phyloP scores from a whole-genome alignment of 2,797 vertebrate species.

The Lithobates sylvaticus region DNA sequence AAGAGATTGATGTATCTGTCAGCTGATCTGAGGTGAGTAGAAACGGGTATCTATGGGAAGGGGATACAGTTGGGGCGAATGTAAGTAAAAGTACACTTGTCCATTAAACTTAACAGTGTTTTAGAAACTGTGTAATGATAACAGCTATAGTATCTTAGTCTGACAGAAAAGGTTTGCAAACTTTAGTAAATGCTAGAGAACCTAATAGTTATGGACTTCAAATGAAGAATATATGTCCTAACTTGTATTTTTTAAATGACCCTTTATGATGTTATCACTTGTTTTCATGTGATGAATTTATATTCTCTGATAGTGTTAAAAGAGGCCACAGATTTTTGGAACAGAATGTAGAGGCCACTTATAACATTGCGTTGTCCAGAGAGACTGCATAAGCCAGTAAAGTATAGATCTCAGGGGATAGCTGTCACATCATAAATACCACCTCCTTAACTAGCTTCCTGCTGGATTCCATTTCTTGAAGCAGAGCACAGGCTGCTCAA shows the following conservation, averaged over 20 bases:
- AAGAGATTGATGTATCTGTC: too few species aligned
- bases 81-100: too few species aligned
- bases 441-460: slow-evolving; percentile 58
- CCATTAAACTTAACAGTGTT: neutral
- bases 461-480: slow-evolving; percentile 32
- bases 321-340: neutral
- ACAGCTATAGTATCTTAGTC: too few species aligned
- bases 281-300: neutral
- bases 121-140: neutral
- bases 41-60: too few species aligned
- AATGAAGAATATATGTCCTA: too few species aligned
- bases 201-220: too few species aligned
- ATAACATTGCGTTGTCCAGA: slow-evolving; percentile 8
- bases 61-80: too few species aligned
- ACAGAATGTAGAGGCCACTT: slow-evolving; percentile 16
- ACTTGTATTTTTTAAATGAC: too few species aligned
- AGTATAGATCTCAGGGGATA: slow-evolving; percentile 44
- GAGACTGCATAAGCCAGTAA: slow-evolving; percentile 30
- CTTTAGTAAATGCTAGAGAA: neutral
- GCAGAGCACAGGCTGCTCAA: slow-evolving; percentile 27
- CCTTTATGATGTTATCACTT: neutral
- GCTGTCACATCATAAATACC: slow-evolving; percentile 53
- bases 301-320: neutral
- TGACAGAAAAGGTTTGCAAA: neutral
- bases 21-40: too few species aligned